Conservation (phyloP, 2,888 invertebrate species). For the Furcula furcula region DNA sequence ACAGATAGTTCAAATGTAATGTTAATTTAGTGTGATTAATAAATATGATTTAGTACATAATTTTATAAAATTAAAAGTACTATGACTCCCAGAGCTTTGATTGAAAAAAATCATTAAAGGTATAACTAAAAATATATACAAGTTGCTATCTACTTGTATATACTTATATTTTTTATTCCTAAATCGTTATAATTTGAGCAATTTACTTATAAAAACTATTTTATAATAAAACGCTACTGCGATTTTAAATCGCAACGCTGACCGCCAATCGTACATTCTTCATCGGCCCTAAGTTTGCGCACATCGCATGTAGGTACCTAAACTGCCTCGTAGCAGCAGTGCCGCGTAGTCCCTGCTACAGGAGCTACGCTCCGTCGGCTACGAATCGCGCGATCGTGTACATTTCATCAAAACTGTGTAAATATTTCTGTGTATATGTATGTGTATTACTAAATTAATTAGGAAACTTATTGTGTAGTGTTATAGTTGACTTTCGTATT, state of each 20-base stretch:
- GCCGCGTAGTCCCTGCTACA: conserved; percentile 48
- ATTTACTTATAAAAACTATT: no score
- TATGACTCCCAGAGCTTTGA: no score
- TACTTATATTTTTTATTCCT: no score
- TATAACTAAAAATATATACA: no score
- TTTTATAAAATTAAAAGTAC: no score
- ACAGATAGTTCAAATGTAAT: no score
- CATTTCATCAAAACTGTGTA: conserved; percentile 14
- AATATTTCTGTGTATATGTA: conserved; percentile 18
- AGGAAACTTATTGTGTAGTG: conserved; percentile 31
- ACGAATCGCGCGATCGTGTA: conserved; percentile 39
- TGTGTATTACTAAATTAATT: conserved; percentile 14
- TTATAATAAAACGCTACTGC: background rate
- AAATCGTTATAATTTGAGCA: no score
- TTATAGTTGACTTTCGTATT: conserved; percentile 27
- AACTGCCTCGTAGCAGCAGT: conserved; percentile 46
- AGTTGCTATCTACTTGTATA: no score
- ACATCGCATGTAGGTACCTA: conserved; percentile 25
- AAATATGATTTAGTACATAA: no score
- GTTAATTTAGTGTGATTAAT: no score
- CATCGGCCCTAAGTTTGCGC: conserved; percentile 47
- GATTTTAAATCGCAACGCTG: conserved; percentile 1
- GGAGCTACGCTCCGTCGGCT: conserved; percentile 44
- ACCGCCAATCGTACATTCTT: conserved; percentile 28
- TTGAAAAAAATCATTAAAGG: no score